Conservation (phyloP, 2,888 invertebrate genomes). For the Erynnis tages region DNA sequence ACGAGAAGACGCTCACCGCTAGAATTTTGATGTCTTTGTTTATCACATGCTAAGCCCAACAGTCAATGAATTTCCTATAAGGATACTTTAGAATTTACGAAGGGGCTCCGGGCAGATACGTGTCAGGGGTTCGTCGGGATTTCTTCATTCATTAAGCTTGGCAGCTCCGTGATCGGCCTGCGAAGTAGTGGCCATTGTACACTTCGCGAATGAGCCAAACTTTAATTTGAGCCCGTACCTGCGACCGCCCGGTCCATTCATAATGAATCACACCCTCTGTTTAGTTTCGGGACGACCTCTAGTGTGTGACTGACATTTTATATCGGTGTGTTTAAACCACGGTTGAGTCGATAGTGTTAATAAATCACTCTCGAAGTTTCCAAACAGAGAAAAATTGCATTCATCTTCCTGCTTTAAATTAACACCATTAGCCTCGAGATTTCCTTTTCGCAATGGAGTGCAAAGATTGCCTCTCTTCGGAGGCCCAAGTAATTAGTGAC, state of each 20-base stretch:
- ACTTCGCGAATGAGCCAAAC: conserved; percentile 66
- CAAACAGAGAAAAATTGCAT: conserved; percentile 71
- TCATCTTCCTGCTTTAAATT: conserved; percentile 79
- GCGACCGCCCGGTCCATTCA: conserved; percentile 59
- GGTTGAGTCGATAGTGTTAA: conserved; percentile 42
- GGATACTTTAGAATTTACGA: conserved; percentile 59
- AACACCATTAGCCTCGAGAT: conserved; percentile 79
- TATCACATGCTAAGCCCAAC: background rate
- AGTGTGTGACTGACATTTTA: conserved; percentile 68
- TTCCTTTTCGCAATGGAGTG: conserved; percentile 76
- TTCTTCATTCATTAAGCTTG: conserved; percentile 78
- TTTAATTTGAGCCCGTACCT: conserved; percentile 73
- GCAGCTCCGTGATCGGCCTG: conserved; percentile 68
- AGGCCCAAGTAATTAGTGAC: conserved; percentile 79
- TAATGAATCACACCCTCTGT: conserved; percentile 70
- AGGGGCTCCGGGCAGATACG: conserved; percentile 53
- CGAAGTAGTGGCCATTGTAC: conserved; percentile 59
- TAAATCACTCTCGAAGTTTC: conserved; percentile 68
- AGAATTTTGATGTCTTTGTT: conserved; percentile 1
- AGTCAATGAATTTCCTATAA: conserved; percentile 23
- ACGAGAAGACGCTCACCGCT: background rate
- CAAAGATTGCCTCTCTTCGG: conserved; percentile 78
- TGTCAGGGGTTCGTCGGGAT: conserved; percentile 59
- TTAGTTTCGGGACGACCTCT: conserved; percentile 56
- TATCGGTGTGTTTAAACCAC: conserved; percentile 38